These are phyloP conservation scores for Stomatorhinus ivindoensis DNA, from an alignment of 2,113 vertebrate species.

Conservation along the genomic window DNA sequence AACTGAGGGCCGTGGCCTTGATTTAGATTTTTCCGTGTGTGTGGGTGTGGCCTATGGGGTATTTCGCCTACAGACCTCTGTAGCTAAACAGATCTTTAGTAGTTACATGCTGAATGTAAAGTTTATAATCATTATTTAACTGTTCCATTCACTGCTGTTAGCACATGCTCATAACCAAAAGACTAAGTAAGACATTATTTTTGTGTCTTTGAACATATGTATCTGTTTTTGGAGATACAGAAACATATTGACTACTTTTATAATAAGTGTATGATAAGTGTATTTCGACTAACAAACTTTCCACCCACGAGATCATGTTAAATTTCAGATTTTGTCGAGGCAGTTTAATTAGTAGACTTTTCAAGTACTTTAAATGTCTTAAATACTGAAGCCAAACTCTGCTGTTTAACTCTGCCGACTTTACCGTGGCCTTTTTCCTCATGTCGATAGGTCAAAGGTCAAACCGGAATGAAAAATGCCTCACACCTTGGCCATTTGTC, in stretches of 20 bases:
- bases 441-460: background rate
- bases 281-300: background rate
- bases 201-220: background rate
- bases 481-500: constrained; percentile 38
- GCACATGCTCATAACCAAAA: background rate
- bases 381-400: background rate
- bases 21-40: background rate
- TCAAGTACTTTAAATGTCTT: background rate
- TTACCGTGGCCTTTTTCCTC: background rate
- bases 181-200: background rate
- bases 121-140: background rate
- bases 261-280: background rate
- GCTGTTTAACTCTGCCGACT: background rate
- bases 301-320: background rate
- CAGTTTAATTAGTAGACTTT: background rate
- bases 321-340: background rate
- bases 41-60: background rate
- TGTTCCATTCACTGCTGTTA: background rate
- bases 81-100: background rate
- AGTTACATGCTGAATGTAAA: background rate
- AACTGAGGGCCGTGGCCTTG: background rate
- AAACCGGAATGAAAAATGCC: constrained; percentile 30
- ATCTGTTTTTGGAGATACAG: background rate
- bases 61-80: background rate
- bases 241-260: background rate